These are phyloP conservation scores for Sarcophaga subvicina DNA, from an alignment of 2,888 invertebrate species.

Conservation along the genomic window DNA sequence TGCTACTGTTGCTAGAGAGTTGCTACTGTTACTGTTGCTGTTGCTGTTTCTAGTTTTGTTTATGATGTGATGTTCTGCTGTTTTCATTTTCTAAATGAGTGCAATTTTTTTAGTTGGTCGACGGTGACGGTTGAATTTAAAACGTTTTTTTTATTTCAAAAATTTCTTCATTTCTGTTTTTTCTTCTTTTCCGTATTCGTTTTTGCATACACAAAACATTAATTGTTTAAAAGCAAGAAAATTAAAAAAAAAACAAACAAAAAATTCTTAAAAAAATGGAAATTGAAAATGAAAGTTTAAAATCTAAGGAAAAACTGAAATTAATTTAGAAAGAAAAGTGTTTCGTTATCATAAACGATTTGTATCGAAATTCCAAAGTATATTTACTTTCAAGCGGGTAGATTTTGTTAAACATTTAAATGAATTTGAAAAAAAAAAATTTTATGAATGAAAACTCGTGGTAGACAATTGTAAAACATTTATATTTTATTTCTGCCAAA, in stretches of 20 bases:
- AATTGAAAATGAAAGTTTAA: constrained; percentile 28
- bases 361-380: background rate
- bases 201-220: constrained; percentile 49
- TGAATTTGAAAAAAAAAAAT: no score
- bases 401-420: no score
- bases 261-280: background rate
- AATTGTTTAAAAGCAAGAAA: background rate
- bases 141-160: constrained; percentile 57
- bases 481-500: no score
- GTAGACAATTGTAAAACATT: no score
- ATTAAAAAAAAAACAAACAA: background rate
- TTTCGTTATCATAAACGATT: no score
- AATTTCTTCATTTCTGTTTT: constrained; percentile 20
- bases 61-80: background rate
- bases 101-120: constrained; percentile 64
- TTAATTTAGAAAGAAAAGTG: constrained; percentile 1
- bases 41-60: background rate
- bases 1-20: background rate
- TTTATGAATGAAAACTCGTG: no score
- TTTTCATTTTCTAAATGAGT: constrained; percentile 44
- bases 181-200: background rate
- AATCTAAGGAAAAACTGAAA: constrained; percentile 41
- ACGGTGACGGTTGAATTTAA: constrained; percentile 64
- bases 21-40: background rate
- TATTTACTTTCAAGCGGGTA: no score